Conservation (phyloP, 2,113 vertebrate species). For the Lynx canadensis region DNA sequence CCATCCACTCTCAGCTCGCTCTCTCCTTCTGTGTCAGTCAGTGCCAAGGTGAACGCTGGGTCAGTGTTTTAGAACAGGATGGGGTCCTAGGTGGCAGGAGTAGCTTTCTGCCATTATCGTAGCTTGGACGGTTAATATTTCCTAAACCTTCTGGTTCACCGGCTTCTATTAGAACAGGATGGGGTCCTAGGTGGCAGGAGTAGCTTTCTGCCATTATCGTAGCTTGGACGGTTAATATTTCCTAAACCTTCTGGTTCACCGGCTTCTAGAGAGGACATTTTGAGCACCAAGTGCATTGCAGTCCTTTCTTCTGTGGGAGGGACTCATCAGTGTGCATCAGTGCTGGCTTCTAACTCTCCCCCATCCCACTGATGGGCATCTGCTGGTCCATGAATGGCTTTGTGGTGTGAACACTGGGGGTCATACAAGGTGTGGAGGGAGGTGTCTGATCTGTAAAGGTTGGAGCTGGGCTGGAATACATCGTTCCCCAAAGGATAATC, state of each 20-base stretch:
- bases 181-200: not conserved
- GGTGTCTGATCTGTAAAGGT: not conserved
- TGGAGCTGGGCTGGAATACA: not conserved
- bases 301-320: not conserved
- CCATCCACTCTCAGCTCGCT: rapidly evolving
- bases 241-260: not conserved
- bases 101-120: not conserved
- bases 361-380: rapidly evolving
- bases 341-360: not conserved
- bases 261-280: not conserved
- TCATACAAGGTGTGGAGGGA: rapidly evolving
- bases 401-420: not conserved
- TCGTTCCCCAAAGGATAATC: not conserved
- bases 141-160: not conserved
- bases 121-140: not conserved
- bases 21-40: not conserved
- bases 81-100: not conserved
- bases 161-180: too few relatives aligned
- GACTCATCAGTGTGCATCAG: rapidly evolving
- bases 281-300: rapidly evolving
- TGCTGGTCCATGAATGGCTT: rapidly evolving
- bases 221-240: not conserved
- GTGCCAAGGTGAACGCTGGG: not conserved
- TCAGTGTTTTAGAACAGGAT: not conserved
- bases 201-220: not conserved